phyloP scores from a whole-genome alignment of 53 echinoderm and acorn worm species.

The Hippasteria phrygiana region DNA sequence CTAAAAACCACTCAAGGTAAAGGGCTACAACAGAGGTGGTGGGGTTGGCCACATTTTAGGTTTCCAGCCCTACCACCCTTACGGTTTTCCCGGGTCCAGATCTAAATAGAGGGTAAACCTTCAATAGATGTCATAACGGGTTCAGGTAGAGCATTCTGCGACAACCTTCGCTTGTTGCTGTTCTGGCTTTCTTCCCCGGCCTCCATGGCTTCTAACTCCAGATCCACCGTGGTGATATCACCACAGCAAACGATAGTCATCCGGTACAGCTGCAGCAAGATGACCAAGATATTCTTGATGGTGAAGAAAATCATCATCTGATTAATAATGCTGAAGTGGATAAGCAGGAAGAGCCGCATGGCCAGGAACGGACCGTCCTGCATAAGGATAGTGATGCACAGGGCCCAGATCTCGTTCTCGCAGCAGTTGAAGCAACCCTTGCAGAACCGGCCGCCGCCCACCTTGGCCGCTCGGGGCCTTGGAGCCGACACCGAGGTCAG shows the following conservation, averaged over 20 bases:
- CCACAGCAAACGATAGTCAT: constrained; percentile 69
- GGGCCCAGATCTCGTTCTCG: constrained; percentile 89
- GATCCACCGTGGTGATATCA: neutral
- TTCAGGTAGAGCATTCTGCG: neutral
- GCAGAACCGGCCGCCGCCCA: neutral
- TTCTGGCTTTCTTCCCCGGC: neutral
- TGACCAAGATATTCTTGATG: constrained; percentile 83
- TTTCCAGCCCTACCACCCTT: no score
- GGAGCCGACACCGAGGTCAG: constrained; percentile 82
- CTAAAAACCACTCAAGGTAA: no score
- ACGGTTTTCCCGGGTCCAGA: no score
- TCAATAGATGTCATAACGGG: neutral
- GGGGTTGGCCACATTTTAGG: no score
- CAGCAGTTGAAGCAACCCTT: constrained; percentile 70
- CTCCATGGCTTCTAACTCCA: neutral
- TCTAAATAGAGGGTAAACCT: no score
- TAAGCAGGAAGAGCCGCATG: constrained; percentile 88
- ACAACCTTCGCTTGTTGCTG: neutral
- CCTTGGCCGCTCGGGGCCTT: constrained; percentile 15
- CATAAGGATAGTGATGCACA: constrained; percentile 81
- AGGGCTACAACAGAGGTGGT: no score
- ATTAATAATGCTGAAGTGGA: constrained; percentile 72
- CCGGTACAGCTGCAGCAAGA: constrained; percentile 84
- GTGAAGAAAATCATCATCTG: constrained; percentile 98
- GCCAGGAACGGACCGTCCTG: constrained; percentile 92